These are phyloP conservation scores for Lacanobia oleracea DNA, from an alignment of 2,888 invertebrate species.

Conservation along the genomic window DNA sequence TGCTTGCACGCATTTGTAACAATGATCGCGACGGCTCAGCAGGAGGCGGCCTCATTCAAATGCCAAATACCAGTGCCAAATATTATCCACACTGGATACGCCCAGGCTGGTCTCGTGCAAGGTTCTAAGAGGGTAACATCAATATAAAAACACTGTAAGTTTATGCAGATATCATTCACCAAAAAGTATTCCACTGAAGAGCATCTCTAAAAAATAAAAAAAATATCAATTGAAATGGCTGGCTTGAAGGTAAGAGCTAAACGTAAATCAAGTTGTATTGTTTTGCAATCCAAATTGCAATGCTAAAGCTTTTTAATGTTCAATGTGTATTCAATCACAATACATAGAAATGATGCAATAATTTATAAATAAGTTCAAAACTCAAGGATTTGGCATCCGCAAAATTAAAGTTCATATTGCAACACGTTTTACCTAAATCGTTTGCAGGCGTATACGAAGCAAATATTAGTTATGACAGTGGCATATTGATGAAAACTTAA, in stretches of 20 bases:
- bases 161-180: slow-evolving; percentile 71
- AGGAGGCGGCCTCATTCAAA: slow-evolving; percentile 74
- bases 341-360: neutral
- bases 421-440: neutral
- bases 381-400: neutral
- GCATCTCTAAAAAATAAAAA: slow-evolving; percentile 37
- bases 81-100: slow-evolving; percentile 62
- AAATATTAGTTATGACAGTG: neutral
- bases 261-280: slow-evolving; percentile 12
- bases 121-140: slow-evolving; percentile 70
- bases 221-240: slow-evolving; percentile 49
- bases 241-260: slow-evolving; percentile 67
- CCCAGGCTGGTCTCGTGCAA: slow-evolving; percentile 69
- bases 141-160: slow-evolving; percentile 76
- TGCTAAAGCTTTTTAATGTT: neutral
- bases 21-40: slow-evolving; percentile 67
- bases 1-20: slow-evolving; percentile 59
- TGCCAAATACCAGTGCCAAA: slow-evolving; percentile 61
- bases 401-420: neutral
- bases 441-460: neutral
- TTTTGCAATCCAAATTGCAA: slow-evolving; percentile 26
- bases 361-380: neutral
- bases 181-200: slow-evolving; percentile 53
- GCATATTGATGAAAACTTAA: too few species aligned
- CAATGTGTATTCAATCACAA: neutral